Evolutionary conservation across 2,888 invertebrate genomes (phyloP).

Genomic region (Parnassius orleans): DNA sequence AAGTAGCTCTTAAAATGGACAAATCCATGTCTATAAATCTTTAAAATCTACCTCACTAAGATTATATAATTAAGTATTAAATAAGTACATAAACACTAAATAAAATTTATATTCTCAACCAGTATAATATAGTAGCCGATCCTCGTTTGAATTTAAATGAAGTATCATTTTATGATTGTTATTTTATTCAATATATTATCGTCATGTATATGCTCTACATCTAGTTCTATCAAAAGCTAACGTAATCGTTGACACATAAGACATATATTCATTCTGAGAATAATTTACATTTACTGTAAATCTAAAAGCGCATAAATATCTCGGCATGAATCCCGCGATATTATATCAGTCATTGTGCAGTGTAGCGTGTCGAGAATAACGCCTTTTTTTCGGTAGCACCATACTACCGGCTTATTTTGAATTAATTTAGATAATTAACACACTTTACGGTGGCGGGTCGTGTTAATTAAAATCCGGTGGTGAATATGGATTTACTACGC

Average conservation of each 20-base stretch:
- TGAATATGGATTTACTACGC: slow-evolving; percentile 60
- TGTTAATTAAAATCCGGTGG: slow-evolving; percentile 56
- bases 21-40: slow-evolving; percentile 52
- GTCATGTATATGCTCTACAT: slow-evolving; percentile 11
- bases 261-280: slow-evolving; percentile 5
- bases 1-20: slow-evolving; percentile 49
- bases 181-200: slow-evolving; percentile 18
- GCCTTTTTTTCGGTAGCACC: slow-evolving; percentile 48
- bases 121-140: slow-evolving; percentile 41
- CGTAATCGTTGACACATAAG: slow-evolving; percentile 11
- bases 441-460: slow-evolving; percentile 53
- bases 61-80: slow-evolving; percentile 18
- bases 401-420: slow-evolving; percentile 48
- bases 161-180: slow-evolving; percentile 45
- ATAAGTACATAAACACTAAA: slow-evolving; percentile 23
- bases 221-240: slow-evolving; percentile 20
- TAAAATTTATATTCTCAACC: slow-evolving; percentile 47
- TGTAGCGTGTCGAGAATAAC: slow-evolving; percentile 44
- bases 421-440: slow-evolving; percentile 71
- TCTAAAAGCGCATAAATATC: slow-evolving; percentile 39
- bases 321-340: slow-evolving; percentile 51
- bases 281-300: slow-evolving; percentile 20
- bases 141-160: slow-evolving; percentile 56
- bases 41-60: slow-evolving; percentile 34
- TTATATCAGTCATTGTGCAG: slow-evolving; percentile 42